Conservation (phyloP, 2,113 vertebrate species). For the Cervus canadensis region DNA sequence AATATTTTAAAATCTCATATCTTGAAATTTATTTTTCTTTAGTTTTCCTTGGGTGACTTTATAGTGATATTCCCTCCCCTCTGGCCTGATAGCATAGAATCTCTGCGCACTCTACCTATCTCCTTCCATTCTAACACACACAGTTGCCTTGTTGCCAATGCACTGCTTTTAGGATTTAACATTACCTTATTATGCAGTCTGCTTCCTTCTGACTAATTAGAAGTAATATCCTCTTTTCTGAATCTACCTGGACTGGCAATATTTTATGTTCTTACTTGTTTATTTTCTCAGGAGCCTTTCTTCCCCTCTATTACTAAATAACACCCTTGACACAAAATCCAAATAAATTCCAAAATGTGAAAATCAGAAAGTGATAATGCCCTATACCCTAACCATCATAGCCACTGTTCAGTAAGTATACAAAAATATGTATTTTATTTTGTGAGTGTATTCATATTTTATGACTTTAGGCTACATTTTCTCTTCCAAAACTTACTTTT, state of each 20-base stretch:
- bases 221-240: not conserved
- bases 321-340: not conserved
- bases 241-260: not conserved
- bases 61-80: not conserved
- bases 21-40: not conserved
- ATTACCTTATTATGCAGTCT: not conserved
- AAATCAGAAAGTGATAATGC: not conserved
- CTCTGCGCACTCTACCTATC: not conserved
- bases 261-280: not conserved
- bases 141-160: too few species aligned
- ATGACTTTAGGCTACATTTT: not conserved
- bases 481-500: not conserved
- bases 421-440: not conserved
- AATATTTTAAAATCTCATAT: not conserved
- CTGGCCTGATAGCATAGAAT: not conserved
- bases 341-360: not conserved
- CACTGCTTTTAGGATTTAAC: not conserved
- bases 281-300: not conserved
- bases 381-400: not conserved
- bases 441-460: constrained; percentile 3
- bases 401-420: not conserved
- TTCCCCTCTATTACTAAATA: not conserved
- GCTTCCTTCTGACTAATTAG: not conserved
- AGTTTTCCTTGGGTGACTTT: not conserved
- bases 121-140: not conserved